phyloP scores from a whole-genome alignment of 2,797 vertebrate genomes.

The Margarornis squamiger region DNA sequence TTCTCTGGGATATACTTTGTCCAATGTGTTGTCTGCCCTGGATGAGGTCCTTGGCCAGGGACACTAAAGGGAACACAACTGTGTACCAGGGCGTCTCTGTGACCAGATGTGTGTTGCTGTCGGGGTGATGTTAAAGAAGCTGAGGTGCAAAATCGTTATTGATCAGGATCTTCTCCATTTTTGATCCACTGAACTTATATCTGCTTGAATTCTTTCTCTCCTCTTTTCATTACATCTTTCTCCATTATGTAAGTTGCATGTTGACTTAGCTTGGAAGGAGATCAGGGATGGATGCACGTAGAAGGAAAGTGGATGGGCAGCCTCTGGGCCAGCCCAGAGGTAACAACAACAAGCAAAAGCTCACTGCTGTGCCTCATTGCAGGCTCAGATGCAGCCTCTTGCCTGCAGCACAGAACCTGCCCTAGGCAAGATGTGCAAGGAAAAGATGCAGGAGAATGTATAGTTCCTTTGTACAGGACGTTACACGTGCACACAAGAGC shows the following conservation, averaged over 20 bases:
- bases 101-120: neutral
- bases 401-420: neutral
- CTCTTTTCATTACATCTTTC: neutral
- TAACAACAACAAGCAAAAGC: neutral
- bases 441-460: neutral
- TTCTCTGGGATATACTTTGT: neutral
- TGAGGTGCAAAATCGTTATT: neutral
- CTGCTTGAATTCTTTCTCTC: neutral
- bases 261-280: neutral
- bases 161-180: neutral
- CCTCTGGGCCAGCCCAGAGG: neutral
- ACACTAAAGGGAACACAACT: neutral
- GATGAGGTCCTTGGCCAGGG: neutral
- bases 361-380: neutral
- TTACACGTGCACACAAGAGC: fast-evolving
- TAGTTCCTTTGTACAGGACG: neutral
- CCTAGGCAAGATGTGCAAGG: neutral
- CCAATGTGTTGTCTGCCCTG: neutral
- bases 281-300: neutral
- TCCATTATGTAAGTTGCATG: neutral
- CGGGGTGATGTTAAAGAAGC: neutral
- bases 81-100: neutral
- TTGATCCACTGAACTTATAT: neutral
- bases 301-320: neutral
- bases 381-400: neutral